Evolutionary conservation across 1,140 invertebrate genomes (phyloP).

Genomic region (Drosophila mayri): DNA sequence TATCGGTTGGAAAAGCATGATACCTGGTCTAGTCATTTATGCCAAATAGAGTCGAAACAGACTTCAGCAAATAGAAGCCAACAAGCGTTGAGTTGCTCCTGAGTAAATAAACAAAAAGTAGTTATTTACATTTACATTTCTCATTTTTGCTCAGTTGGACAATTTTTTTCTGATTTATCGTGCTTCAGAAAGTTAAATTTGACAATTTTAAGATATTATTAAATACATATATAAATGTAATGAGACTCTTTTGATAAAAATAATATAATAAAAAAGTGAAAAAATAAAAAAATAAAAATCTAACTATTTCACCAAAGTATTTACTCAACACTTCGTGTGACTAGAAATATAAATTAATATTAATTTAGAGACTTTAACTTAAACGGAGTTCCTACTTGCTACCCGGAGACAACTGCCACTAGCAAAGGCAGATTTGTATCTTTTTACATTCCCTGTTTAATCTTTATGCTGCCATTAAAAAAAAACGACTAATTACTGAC

Average conservation of each 20-base stretch:
- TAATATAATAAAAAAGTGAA: too few species aligned
- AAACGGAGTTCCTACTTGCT: not conserved
- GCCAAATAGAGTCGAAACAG: slow-evolving; percentile 14
- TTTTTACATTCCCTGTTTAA: slow-evolving; percentile 7
- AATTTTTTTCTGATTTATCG: too few species aligned
- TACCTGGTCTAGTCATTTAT: slow-evolving; percentile 18
- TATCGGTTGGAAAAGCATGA: slow-evolving; percentile 6
- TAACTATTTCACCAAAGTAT: not conserved
- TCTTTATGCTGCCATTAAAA: slow-evolving; percentile 7
- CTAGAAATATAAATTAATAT: not conserved
- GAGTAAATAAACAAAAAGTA: not conserved
- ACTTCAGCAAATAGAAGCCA: slow-evolving; percentile 11
- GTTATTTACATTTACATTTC: not conserved
- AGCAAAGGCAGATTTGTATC: not conserved
- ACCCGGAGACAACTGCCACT: not conserved
- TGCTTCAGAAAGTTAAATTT: too few species aligned
- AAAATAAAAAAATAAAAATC: not conserved
- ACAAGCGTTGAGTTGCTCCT: not conserved
- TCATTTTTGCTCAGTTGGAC: too few species aligned
- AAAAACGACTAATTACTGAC: slow-evolving; percentile 30
- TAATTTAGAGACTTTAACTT: not conserved
- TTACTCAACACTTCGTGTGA: not conserved
- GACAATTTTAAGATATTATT: too few species aligned
- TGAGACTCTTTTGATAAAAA: too few species aligned
- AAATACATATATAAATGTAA: too few species aligned